phyloP scores from a whole-genome alignment of 1,140 invertebrate genomes.

The Myzus persicae region DNA sequence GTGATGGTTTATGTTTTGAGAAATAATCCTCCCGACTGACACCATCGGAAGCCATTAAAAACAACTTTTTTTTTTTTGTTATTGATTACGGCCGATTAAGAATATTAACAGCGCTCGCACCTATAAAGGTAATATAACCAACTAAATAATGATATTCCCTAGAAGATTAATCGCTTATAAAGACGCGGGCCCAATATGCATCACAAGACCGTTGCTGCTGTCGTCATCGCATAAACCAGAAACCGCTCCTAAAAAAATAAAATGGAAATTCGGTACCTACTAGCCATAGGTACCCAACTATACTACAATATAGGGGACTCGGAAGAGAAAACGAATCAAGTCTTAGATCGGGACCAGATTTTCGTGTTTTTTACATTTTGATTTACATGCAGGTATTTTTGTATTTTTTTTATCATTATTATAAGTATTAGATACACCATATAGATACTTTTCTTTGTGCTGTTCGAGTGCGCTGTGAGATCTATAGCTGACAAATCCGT shows the following conservation, averaged over 20 bases:
- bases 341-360: not conserved
- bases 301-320: not conserved
- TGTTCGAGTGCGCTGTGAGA: not conserved
- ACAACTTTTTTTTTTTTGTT: conserved; percentile 6
- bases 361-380: not conserved
- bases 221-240: not conserved
- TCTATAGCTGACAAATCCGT: not conserved
- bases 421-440: not conserved
- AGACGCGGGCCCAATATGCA: not conserved
- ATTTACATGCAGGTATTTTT: not conserved
- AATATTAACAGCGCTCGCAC: not conserved
- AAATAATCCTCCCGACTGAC: not conserved
- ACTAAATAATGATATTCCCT: not conserved
- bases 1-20: conserved; percentile 5
- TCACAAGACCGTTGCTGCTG: not conserved
- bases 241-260: not conserved
- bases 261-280: not conserved
- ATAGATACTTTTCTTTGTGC: not conserved
- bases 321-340: conserved; percentile 2
- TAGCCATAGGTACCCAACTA: not conserved
- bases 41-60: not conserved
- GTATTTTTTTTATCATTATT: not conserved
- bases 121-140: not conserved
- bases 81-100: not conserved
- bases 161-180: not conserved